These are phyloP conservation scores for Drepana falcataria DNA, from an alignment of 2,888 invertebrate species.

Conservation along the genomic window DNA sequence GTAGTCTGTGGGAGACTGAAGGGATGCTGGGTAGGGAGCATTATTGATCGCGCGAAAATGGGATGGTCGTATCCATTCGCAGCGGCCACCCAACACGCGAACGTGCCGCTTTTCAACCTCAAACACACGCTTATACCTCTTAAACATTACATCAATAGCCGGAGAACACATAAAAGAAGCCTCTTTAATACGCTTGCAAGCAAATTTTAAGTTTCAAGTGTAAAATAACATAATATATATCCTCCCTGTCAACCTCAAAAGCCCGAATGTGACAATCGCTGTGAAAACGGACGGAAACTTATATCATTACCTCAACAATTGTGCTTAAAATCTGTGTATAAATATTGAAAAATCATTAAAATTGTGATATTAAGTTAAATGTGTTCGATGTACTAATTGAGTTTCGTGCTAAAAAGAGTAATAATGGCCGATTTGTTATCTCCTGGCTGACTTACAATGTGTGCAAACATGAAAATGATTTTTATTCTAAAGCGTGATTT, in stretches of 20 bases:
- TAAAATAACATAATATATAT: conserved; percentile 17
- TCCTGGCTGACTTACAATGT: conserved; percentile 57
- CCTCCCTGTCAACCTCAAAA: conserved; percentile 26
- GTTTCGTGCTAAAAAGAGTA: conserved; percentile 26
- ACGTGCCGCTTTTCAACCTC: conserved; percentile 63
- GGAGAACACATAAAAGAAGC: conserved; percentile 30
- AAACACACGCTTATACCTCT: conserved; percentile 64
- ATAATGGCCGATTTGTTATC: conserved; percentile 57
- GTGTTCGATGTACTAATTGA: conserved; percentile 19
- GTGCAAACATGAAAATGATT: conserved; percentile 56
- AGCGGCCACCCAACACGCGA: conserved; percentile 70
- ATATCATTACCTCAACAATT: conserved; percentile 21
- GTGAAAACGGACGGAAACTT: conserved; percentile 23
- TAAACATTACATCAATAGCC: conserved; percentile 46
- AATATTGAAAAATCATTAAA: conserved; percentile 15
- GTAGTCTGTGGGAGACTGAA: conserved; percentile 57
- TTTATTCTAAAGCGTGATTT: conserved; percentile 52
- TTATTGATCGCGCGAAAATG: conserved; percentile 78
- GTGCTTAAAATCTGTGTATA: conserved; percentile 29
- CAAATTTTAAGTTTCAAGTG: conserved; percentile 16
- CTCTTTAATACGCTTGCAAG: conserved; percentile 17
- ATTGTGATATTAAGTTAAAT: conserved; percentile 32
- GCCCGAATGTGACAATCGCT: conserved; percentile 31
- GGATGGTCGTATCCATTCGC: conserved; percentile 75
- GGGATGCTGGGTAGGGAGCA: conserved; percentile 79